phyloP scores from a whole-genome alignment of 2,888 invertebrate species.

The Rhagium mordax region DNA sequence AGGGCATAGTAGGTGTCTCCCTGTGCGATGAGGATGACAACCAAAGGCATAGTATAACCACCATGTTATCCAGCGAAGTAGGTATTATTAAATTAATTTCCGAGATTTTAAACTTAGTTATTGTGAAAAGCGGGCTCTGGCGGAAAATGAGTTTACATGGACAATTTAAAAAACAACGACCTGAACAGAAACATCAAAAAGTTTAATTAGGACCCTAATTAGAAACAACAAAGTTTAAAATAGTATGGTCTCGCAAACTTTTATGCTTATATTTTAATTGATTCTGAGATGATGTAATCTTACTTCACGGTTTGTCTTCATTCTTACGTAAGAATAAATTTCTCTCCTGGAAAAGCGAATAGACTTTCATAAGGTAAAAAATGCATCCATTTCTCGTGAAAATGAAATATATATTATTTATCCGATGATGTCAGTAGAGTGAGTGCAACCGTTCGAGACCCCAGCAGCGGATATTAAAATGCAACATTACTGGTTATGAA shows the following conservation, averaged over 20 bases:
- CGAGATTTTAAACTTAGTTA: conserved; percentile 40
- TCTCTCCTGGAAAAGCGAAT: background rate
- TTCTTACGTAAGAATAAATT: background rate
- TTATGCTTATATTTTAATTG: background rate
- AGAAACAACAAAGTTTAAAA: conserved; percentile 8
- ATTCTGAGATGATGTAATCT: background rate
- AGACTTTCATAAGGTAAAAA: too few species aligned
- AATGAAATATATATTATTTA: too few species aligned
- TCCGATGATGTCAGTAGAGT: too few species aligned
- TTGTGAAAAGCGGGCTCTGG: conserved; percentile 25
- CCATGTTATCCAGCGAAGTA: conserved; percentile 16
- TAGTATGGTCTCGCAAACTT: conserved; percentile 12
- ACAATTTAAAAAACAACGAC: conserved; percentile 21
- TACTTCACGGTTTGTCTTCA: background rate
- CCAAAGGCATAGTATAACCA: conserved; percentile 40
- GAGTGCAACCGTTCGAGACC: too few species aligned
- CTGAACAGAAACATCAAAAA: conserved; percentile 4
- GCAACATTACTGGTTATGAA: too few species aligned
- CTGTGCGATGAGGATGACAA: conserved; percentile 43
- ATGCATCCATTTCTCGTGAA: too few species aligned
- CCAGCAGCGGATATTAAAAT: too few species aligned
- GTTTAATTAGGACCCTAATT: conserved; percentile 18
- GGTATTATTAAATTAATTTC: conserved; percentile 48
- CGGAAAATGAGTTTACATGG: conserved; percentile 7
- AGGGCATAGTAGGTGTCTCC: conserved; percentile 42